These are phyloP conservation scores for Drosophila limbata DNA, from an alignment of 2,888 invertebrate species.

Conservation along the genomic window DNA sequence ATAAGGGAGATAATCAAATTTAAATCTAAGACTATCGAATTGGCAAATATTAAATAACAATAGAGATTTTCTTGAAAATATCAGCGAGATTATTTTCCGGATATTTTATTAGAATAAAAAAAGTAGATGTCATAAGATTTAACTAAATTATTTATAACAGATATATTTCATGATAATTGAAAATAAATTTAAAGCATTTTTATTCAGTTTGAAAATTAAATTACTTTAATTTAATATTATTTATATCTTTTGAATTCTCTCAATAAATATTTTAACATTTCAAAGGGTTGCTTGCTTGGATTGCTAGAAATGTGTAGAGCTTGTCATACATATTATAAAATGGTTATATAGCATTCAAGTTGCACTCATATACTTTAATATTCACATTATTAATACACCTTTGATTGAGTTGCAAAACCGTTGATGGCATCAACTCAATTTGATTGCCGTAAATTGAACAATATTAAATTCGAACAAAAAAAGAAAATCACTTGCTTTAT, in stretches of 20 bases:
- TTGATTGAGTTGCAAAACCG: slow-evolving; percentile 15
- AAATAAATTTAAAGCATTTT: background rate
- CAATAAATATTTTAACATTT: background rate
- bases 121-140: too few relatives aligned
- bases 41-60: background rate
- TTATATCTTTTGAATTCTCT: background rate
- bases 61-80: background rate
- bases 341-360: background rate
- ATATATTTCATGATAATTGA: background rate
- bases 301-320: background rate
- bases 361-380: background rate
- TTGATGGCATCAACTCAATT: slow-evolving; percentile 9
- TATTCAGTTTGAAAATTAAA: background rate
- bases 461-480: slow-evolving; percentile 17
- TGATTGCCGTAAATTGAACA: slow-evolving; percentile 13
- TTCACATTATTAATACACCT: slow-evolving; percentile 7
- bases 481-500: slow-evolving; percentile 21
- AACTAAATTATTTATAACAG: too few relatives aligned
- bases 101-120: too few relatives aligned
- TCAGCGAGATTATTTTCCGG: too few relatives aligned
- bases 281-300: background rate
- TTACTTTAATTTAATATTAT: background rate
- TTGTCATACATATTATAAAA: background rate
- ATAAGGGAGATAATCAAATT: background rate
- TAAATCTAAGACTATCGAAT: background rate